A percentile compares a stretch with the other conserved stretches of the same genome.
Conservation (phyloP, 2,888 invertebrate genomes). For the Eubasilissa splendida region DNA sequence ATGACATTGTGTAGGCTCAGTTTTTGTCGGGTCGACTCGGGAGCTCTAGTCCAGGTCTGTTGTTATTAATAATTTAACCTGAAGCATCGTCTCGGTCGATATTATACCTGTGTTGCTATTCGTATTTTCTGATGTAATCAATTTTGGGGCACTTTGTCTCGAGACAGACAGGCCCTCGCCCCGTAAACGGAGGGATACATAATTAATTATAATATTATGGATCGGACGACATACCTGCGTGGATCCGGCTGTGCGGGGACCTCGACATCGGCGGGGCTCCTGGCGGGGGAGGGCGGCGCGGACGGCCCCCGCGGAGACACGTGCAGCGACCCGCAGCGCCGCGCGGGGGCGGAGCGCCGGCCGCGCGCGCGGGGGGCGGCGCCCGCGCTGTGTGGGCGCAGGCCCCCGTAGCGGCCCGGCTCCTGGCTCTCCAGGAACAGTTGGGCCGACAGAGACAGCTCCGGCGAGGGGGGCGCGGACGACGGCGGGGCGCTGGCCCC, state of each 20-base stretch:
- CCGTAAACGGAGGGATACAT: too few species aligned
- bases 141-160: too few species aligned
- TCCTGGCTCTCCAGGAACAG: conserved; percentile 54
- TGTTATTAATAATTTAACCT: too few species aligned
- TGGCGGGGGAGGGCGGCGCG: conserved; percentile 7
- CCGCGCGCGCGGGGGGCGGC: conserved; percentile 20
- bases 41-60: too few species aligned
- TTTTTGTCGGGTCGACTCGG: too few species aligned
- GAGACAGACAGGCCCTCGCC: too few species aligned
- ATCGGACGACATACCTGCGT: neutral
- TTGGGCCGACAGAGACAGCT: conserved; percentile 53
- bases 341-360: conserved; percentile 19
- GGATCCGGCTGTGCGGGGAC: neutral
- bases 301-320: conserved; percentile 16
- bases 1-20: too few species aligned
- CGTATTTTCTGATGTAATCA: too few species aligned
- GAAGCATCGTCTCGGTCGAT: too few species aligned
- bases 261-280: neutral
- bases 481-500: conserved; percentile 48
- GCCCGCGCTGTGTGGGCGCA: conserved; percentile 46
- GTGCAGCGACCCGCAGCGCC: conserved; percentile 33
- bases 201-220: too few species aligned
- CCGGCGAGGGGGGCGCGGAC: conserved; percentile 42
- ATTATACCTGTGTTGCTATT: too few species aligned
- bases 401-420: conserved; percentile 35